These are phyloP conservation scores for Branchinecta lynchi DNA, from an alignment of 1,140 invertebrate species.

Conservation along the genomic window DNA sequence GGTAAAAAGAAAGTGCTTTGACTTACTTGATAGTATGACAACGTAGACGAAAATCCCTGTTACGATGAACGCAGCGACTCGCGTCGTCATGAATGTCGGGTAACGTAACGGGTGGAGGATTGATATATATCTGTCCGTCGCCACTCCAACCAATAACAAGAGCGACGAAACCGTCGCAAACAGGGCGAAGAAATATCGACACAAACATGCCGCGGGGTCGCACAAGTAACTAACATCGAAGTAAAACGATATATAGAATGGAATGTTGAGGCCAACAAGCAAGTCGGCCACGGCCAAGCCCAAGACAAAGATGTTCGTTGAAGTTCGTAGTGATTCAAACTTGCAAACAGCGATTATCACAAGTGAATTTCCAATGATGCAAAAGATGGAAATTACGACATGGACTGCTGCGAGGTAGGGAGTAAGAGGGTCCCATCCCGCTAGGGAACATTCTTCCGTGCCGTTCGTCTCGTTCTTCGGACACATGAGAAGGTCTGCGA, in stretches of 20 bases:
- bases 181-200: constrained; percentile 24
- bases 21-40: constrained; percentile 7
- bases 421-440: background rate
- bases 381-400: constrained; percentile 19
- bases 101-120: constrained; percentile 23
- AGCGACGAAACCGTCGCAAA: constrained; percentile 24
- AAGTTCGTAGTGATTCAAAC: constrained; percentile 20
- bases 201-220: constrained; percentile 21
- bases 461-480: background rate
- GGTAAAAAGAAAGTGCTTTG: background rate
- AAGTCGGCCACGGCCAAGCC: constrained; percentile 22
- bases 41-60: constrained; percentile 23
- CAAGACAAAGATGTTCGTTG: constrained; percentile 23
- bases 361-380: constrained; percentile 23
- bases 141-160: constrained; percentile 23
- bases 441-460: background rate
- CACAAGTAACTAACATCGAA: constrained; percentile 23
- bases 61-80: constrained; percentile 18
- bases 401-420: constrained; percentile 21
- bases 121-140: constrained; percentile 23
- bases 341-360: constrained; percentile 21
- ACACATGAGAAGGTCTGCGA: background rate
- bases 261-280: constrained; percentile 22
- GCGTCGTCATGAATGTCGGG: constrained; percentile 18
- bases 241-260: constrained; percentile 24